These are phyloP conservation scores for Caretta caretta DNA, from an alignment of 2,113 vertebrate species.

Conservation along the genomic window DNA sequence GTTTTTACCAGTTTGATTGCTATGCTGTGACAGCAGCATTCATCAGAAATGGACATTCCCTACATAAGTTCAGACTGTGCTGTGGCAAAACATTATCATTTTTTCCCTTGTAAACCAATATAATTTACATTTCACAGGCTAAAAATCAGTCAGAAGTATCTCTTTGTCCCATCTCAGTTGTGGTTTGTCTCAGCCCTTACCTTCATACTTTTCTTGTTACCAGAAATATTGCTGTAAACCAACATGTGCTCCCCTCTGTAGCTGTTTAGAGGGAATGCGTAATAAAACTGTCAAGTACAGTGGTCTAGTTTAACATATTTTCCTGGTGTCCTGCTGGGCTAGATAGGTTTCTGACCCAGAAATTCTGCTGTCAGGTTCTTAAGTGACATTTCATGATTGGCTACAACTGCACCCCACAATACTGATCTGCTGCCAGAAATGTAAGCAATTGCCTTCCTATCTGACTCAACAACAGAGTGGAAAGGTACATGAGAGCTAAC, in stretches of 20 bases:
- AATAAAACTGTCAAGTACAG: conserved; percentile 36
- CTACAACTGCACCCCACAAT: neutral
- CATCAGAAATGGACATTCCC: neutral
- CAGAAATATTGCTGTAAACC: neutral
- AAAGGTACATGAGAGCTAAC: conserved; percentile 25
- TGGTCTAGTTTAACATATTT: conserved; percentile 6
- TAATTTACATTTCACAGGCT: neutral
- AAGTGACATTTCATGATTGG: conserved; percentile 35
- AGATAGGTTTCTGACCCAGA: conserved; percentile 30
- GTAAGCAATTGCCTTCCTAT: conserved; percentile 26
- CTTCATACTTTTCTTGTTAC: neutral
- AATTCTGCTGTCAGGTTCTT: conserved; percentile 54
- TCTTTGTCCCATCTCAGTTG: neutral
- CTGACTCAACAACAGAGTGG: neutral
- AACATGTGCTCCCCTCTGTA: neutral
- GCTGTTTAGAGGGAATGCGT: neutral
- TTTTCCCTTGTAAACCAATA: neutral
- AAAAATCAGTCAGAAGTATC: neutral
- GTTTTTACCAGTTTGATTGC: neutral
- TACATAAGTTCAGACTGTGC: neutral
- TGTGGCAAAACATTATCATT: neutral
- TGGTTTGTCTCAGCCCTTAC: neutral
- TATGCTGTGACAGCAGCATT: neutral
- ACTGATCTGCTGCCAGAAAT: conserved; percentile 43
- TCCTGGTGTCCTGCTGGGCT: neutral